These are phyloP conservation scores for Rutpela maculata DNA, from an alignment of 2,888 invertebrate species.

Conservation along the genomic window DNA sequence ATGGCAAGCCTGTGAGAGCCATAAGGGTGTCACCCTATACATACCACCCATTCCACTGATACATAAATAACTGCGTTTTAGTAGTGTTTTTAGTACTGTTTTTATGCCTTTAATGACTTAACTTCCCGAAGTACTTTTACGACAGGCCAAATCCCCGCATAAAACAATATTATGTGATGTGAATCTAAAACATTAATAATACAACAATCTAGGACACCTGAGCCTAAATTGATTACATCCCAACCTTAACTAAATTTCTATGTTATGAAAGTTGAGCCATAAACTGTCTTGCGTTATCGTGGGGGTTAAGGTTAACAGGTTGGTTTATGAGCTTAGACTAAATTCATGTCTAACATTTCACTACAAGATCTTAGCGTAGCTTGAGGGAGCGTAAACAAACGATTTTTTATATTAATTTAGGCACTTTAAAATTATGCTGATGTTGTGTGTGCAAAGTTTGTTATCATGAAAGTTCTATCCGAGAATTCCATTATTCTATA, in stretches of 20 bases:
- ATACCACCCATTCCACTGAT: not conserved
- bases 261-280: conserved; percentile 31
- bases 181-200: conserved; percentile 30
- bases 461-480: too few relatives aligned
- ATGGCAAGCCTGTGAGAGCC: not conserved
- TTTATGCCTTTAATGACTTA: conserved; percentile 8
- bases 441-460: too few relatives aligned
- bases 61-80: not conserved
- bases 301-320: conserved; percentile 29
- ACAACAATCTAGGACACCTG: conserved; percentile 33
- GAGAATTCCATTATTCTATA: too few relatives aligned
- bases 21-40: not conserved
- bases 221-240: conserved; percentile 33
- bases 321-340: conserved; percentile 25
- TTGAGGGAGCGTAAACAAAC: not conserved
- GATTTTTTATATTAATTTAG: not conserved
- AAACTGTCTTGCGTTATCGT: conserved; percentile 29
- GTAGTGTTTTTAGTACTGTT: not conserved
- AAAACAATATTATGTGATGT: conserved; percentile 14
- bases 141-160: not conserved
- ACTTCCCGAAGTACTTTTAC: conserved; percentile 8
- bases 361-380: not conserved
- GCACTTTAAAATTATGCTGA: too few relatives aligned
- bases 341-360: conserved; percentile 14
- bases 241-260: conserved; percentile 32